Base-by-base conservation (phyloP, 2,113 vertebrate genomes). In the Clinocottus analis region DNA sequence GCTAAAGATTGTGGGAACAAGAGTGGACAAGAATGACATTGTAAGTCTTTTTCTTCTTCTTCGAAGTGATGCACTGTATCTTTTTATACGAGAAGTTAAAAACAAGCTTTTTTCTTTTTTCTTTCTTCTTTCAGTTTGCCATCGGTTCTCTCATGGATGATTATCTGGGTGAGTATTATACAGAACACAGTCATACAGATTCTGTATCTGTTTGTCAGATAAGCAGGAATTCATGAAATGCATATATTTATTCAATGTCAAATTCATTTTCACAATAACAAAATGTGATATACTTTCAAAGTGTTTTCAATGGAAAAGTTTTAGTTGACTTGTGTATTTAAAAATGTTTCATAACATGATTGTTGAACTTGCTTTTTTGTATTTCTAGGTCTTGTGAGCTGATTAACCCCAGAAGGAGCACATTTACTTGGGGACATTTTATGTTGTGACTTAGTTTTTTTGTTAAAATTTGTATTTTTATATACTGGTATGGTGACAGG, bases 61-160 rank as follows among this genome's bases (percentile, higher is more conserved):
- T 19, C 27, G 1, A 27, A 70, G n/a, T n/a, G 7, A 58, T 10
- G 2, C 37, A n/a, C 3, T 43, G 9, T 13, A 33, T 31, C 25
- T 31, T 56, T 3, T 25, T 39, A 56, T 62, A 37, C 3, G 62
- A 8, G 27, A 17, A 47, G 12, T 55, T 47, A 60, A 37, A 79
- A 60, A 31, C 0, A 49, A 19, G 31, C 29, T 39, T 4, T 59
- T 13, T n/a, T 2, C 35, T 10, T 61, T 33, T 92, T 80, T n/a
- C n/a, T n/a, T n/a, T n/a, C n/a, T n/a, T n/a, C n/a, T 90, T 91
- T 25, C 92, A 98, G 97, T 98, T 98, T 91, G 97, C 97, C 2
- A 98, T 98, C 25, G 97, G 97, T 62, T 98, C 97, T 56, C 92
- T 98, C 51, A 98, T 98, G 97, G 97, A 98, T 5, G 97, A 98